Conservation (phyloP, 2,888 invertebrate genomes). For the Axea sp. region DNA sequence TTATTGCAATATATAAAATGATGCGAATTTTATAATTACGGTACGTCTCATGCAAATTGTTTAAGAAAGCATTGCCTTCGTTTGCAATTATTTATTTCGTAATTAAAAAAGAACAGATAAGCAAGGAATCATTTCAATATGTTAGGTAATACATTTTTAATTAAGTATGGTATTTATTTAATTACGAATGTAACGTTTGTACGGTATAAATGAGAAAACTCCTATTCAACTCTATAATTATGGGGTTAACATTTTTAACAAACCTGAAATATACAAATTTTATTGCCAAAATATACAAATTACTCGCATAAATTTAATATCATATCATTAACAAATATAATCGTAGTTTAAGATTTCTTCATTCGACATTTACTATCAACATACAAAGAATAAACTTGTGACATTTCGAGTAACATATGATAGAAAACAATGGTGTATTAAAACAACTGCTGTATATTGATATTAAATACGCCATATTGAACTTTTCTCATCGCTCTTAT, state of each 20-base stretch:
- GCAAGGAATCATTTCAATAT: no score
- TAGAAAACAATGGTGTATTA: conserved; percentile 2
- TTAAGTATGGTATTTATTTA: no score
- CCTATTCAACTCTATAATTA: neutral
- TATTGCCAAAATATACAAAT: conserved; percentile 1
- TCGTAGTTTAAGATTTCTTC: conserved; percentile 21
- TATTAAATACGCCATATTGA: conserved; percentile 10
- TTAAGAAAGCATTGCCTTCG: no score
- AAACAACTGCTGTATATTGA: conserved; percentile 12
- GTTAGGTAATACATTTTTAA: no score
- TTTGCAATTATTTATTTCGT: no score
- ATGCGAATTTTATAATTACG: no score
- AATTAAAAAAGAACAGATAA: no score
- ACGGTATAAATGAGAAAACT: no score
- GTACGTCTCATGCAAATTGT: no score
- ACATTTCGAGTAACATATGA: conserved; percentile 14
- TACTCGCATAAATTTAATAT: conserved; percentile 18
- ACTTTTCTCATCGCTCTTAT: conserved; percentile 14
- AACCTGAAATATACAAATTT: neutral
- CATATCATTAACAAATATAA: conserved; percentile 31
- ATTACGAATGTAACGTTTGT: no score
- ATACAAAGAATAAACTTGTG: neutral
- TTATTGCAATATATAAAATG: no score
- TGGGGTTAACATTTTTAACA: neutral
- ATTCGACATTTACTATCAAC: neutral